phyloP scores from a whole-genome alignment of 2,888 invertebrate species.

The Pasiphila rectangulata region DNA sequence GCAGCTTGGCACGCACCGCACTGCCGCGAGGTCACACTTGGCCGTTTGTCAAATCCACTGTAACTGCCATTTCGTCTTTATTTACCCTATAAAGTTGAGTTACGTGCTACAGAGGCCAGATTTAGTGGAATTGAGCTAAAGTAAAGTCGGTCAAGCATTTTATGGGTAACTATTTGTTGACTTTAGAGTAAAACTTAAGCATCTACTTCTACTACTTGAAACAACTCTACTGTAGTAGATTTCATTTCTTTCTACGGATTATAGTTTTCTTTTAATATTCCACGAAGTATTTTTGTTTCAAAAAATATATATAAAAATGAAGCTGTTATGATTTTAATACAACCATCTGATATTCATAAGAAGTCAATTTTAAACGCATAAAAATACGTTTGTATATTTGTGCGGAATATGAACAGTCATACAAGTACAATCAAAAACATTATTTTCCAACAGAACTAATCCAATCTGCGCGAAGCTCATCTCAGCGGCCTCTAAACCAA shows the following conservation, averaged over 20 bases:
- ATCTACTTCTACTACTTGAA: too few relatives aligned
- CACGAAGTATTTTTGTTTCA: too few relatives aligned
- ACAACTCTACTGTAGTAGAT: too few relatives aligned
- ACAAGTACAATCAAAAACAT: conserved; percentile 13
- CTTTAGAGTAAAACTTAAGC: conserved; percentile 12
- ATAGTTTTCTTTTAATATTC: too few relatives aligned
- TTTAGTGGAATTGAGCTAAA: conserved; percentile 35
- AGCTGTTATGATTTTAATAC: too few relatives aligned
- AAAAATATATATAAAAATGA: too few relatives aligned
- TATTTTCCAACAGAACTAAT: conserved; percentile 20
- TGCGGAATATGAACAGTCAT: neutral
- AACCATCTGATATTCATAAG: too few relatives aligned
- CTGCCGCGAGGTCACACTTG: conserved; percentile 14
- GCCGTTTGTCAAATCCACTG: conserved; percentile 34
- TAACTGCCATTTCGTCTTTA: conserved; percentile 37
- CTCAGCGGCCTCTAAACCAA: conserved; percentile 33
- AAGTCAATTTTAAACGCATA: too few relatives aligned
- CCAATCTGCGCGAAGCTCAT: conserved; percentile 21
- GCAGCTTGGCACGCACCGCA: conserved; percentile 41
- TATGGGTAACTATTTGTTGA: conserved; percentile 22
- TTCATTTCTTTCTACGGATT: too few relatives aligned
- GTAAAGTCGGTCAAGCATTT: conserved; percentile 34
- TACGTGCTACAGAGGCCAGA: conserved; percentile 41
- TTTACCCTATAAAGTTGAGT: conserved; percentile 43
- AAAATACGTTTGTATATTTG: neutral